These are phyloP conservation scores for Rosalia funebris DNA, from an alignment of 2,888 invertebrate species.

Conservation along the genomic window DNA sequence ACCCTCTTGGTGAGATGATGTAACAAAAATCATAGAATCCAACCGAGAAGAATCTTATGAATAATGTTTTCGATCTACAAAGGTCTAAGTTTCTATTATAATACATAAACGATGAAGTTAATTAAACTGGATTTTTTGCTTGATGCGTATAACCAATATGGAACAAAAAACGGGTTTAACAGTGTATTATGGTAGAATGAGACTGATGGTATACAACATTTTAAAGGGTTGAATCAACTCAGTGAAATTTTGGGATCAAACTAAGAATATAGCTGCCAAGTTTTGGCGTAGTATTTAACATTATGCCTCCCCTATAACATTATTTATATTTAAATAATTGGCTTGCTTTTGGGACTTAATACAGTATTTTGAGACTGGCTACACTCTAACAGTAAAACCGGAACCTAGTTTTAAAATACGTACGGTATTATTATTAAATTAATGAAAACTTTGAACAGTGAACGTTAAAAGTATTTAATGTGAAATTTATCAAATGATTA, in stretches of 20 bases:
- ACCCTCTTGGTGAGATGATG: slow-evolving; percentile 35
- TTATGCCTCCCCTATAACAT: slow-evolving; percentile 5
- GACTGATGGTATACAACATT: slow-evolving; percentile 13
- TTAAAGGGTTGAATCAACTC: slow-evolving; percentile 34
- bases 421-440: no score
- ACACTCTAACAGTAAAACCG: no score
- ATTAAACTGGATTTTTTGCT: no score
- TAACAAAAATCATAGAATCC: slow-evolving; percentile 17
- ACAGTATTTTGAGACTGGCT: no score
- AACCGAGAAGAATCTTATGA: slow-evolving; percentile 34
- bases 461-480: no score
- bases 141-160: no score
- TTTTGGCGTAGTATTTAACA: slow-evolving; percentile 27
- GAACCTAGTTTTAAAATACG: no score
- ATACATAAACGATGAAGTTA: no score
- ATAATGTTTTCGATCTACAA: slow-evolving; percentile 27
- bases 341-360: neutral
- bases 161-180: no score
- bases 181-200: slow-evolving; percentile 20
- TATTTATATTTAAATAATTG: neutral
- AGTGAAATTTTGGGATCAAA: slow-evolving; percentile 52
- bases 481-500: no score
- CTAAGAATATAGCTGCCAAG: slow-evolving; percentile 42
- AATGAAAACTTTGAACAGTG: no score
- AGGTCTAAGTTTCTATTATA: slow-evolving; percentile 15